Base-by-base conservation (phyloP, 2,888 invertebrate species). In the Cheilosia pagana region DNA sequence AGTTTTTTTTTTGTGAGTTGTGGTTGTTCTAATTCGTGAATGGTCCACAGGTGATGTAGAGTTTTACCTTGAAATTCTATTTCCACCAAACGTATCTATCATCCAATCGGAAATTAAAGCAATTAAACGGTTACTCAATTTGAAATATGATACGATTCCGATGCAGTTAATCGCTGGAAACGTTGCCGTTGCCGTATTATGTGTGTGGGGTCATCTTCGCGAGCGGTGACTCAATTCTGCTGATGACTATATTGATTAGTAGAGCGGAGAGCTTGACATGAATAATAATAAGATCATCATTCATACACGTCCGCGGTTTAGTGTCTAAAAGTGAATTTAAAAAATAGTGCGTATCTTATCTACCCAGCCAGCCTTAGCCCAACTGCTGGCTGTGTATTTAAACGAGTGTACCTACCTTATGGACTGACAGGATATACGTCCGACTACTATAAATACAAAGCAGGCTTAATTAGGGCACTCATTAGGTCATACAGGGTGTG, bases 91-190 rank as follows among this genome's bases (percentile, higher is more conserved):
- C 35, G 16, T 25, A 65, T 55, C 23, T 35, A 50, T 50, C 16
- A 45, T 19, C 31, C 35, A 6, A 79, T 71, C 21, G 48, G 60
- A 75, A 65, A 60, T 70, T 59, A 39, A 74, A 79, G 43, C 70
- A 35, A 59, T 75, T 75, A 79, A 79, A 79, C 83, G 79, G 83
- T 79, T 79, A 60, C 52, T 75, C 48, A 31, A 41, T 85, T 85
- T 85, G 83, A 85, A 85, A 85, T 75, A 65, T 39, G 70, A 85
- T 85, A 70, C 50, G 25, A 60, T 74, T 45, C 57, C 52, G 52
- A 68, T 57, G 48, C 10, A 57, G 57, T 23, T 60, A 72, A 74
- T 78, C 78, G 28, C 57, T 63, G 52, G 45, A 62, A 60, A 28
- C 28, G 43, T 21, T 55, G 45, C 8, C 28, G 43, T 21, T 55